Base-by-base conservation (phyloP, 92 coral and sea anemone species). In the Diadumene lineata region DNA sequence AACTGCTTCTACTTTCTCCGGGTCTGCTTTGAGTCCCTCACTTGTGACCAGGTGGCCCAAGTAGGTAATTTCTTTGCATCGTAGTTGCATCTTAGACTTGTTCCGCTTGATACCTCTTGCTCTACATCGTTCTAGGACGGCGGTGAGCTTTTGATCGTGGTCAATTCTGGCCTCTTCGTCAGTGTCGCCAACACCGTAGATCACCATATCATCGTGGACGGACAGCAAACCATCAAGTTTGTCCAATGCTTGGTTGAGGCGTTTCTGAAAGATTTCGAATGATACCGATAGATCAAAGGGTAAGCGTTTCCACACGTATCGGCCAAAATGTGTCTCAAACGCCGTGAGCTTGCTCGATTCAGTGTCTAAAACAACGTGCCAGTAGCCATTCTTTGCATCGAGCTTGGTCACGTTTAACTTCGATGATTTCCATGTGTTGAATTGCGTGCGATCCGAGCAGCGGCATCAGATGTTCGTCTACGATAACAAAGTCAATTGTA, bases 381-480 rank as follows among this genome's bases (percentile, higher is more conserved):
- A n/a, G n/a, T n/a, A n/a, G n/a, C n/a, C n/a, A n/a, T n/a, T n/a
- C n/a, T n/a, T n/a, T n/a, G n/a, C n/a, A n/a, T n/a, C n/a, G n/a
- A n/a, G n/a, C n/a, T n/a, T n/a, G n/a, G n/a, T n/a, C n/a, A n/a
- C n/a, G n/a, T n/a, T n/a, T n/a, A n/a, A n/a, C n/a, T n/a, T n/a
- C n/a, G n/a, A n/a, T n/a, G n/a, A n/a, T n/a, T n/a, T n/a, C n/a
- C 87, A 82, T 69, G 24, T 70, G 82, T 26, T 82, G 79, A 0
- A 75, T 74, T 27, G 79, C 84, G 27, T 67, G 60, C 33, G 84
- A 74, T 19, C 84, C 84, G 23, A 70, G 10, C 19, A 78, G 29
- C 24, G 86, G 63, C 15, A 34, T 57, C 43, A 81, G 82, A 19
- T 56, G n/a, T n/a, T n/a, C n/a, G n/a, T n/a, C n/a, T n/a, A n/a